Conservation (phyloP, 1,140 invertebrate species). For the Drosophila fuyamai region DNA sequence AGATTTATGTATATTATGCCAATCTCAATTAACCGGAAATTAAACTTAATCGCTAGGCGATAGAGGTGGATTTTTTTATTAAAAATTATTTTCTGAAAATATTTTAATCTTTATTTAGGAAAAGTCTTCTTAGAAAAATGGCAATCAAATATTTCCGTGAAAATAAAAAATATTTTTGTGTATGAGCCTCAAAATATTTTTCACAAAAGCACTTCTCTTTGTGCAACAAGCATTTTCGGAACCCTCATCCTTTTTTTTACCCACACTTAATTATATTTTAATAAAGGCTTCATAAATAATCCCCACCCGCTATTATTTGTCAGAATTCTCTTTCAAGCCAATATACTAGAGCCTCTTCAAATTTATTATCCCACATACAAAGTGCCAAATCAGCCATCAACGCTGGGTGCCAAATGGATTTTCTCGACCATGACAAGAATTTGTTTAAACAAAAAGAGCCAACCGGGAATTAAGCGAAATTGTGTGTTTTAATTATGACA, state of each 20-base stretch:
- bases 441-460: slow-evolving; percentile 41
- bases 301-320: slow-evolving; percentile 62
- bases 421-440: slow-evolving; percentile 41
- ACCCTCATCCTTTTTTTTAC: not conserved
- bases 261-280: slow-evolving; percentile 3
- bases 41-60: not conserved
- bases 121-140: too few relatives aligned
- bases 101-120: too few relatives aligned
- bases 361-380: slow-evolving; percentile 37
- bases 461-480: slow-evolving; percentile 34
- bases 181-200: too few relatives aligned
- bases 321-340: slow-evolving; percentile 27
- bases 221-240: not conserved
- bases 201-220: too few relatives aligned
- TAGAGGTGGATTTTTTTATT: too few relatives aligned
- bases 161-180: too few relatives aligned
- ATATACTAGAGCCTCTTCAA: slow-evolving; percentile 28
- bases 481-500: slow-evolving; percentile 78
- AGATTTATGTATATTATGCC: slow-evolving; percentile 3
- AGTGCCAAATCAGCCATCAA: slow-evolving; percentile 67
- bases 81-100: too few relatives aligned
- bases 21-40: not conserved
- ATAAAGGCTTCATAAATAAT: slow-evolving; percentile 67
- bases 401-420: slow-evolving; percentile 69
- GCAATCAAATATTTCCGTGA: too few relatives aligned